Base-by-base conservation (phyloP, 1,140 invertebrate genomes). In the Meloidogyne exigua region DNA sequence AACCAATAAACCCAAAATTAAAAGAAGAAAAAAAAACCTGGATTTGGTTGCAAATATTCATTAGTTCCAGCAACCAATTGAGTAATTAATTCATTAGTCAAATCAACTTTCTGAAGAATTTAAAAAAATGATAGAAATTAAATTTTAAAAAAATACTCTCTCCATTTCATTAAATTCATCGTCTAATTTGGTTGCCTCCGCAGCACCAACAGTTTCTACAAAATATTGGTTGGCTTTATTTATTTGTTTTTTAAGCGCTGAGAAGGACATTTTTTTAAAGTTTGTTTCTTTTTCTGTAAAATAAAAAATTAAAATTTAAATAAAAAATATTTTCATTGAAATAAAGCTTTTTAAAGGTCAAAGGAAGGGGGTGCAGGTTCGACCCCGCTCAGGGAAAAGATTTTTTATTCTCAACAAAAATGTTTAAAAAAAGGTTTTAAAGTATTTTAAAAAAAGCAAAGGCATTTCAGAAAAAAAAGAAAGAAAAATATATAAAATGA, bases 101-200 rank as follows among this genome's bases (percentile, higher is more conserved):
- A 70, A 63, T 86, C 85, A 25, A 87, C 77, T 39, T 87, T 86
- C 80, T 85, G 70, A n/a, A n/a, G n/a, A n/a, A n/a, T n/a, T n/a
- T 63, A 18, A 68, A 36, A 36, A 21, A 28, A n/a, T 39, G 12
- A 15, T 28, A 1, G 42, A 2, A 42, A 9, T 28, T n/a, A 68
- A 42, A 25, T 25, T 21, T 44, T 36, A 71, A 71, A 21, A 26
- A 15, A 25, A 71, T 83, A 97, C 95, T 91, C 93, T 93, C 91
- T 99, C 97, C 95, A 99, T 98, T 88, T 98, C 95, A 89, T 94
- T 91, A 88, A 97, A 99, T 86, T 98, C 96, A 89, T 97, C 92
- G 89, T 98, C 96, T 79, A 99, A 91, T 90, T 98, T 98, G 80
- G 97, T 99, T 86, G 96, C 95, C 90, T 99, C 96, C 66, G 95